phyloP scores from a whole-genome alignment of 2,797 vertebrate genomes.

The Aldrovandia affinis region DNA sequence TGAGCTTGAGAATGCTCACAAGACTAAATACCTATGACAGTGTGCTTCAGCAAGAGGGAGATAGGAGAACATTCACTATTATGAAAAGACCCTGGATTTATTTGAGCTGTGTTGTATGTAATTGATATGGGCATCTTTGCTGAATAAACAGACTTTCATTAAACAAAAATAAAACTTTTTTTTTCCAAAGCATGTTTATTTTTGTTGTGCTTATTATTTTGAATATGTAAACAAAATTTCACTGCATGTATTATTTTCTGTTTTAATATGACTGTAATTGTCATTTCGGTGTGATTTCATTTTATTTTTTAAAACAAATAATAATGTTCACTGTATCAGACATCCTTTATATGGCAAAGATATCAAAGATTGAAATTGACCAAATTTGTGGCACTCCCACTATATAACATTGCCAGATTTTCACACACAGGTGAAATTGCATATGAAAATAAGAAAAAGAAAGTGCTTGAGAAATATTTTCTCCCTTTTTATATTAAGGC shows the following conservation, averaged over 20 bases:
- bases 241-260: neutral
- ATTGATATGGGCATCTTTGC: neutral
- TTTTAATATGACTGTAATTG: neutral
- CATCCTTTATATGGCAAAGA: neutral
- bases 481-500: conserved; percentile 30
- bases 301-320: neutral
- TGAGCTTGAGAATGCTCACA: neutral
- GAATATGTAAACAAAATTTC: conserved; percentile 9
- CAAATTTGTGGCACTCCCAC: neutral
- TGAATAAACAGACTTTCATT: neutral
- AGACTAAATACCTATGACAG: neutral
- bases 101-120: too few species aligned
- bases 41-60: neutral
- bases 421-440: neutral
- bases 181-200: conserved; percentile 20
- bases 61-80: neutral
- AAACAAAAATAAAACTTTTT: neutral
- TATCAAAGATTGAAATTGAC: neutral
- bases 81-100: neutral
- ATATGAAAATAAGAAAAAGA: conserved; percentile 41
- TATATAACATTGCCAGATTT: conserved; percentile 2
- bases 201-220: conserved; percentile 10
- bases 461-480: conserved; percentile 39
- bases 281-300: neutral
- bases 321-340: neutral